Evolutionary conservation across 2,797 vertebrate species (phyloP).

Genomic region (Mastacembelus armatus): DNA sequence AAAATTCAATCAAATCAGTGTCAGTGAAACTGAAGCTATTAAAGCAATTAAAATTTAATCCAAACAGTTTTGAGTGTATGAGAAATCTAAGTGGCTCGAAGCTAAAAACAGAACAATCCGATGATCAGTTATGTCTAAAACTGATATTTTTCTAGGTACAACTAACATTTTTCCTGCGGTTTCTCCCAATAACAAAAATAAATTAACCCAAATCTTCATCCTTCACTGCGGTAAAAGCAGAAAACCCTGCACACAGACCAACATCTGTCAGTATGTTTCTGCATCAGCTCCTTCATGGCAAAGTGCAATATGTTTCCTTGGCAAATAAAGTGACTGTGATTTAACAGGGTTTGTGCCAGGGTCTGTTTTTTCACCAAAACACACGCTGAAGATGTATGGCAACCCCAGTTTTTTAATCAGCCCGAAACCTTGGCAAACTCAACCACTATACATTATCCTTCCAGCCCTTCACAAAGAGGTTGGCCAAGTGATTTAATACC

Average conservation of each 20-base stretch:
- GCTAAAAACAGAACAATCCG: too few relatives aligned
- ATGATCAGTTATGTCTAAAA: too few relatives aligned
- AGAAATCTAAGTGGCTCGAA: too few relatives aligned
- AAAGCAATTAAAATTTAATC: too few relatives aligned
- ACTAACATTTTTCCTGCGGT: too few relatives aligned
- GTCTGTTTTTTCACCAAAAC: constrained; percentile 14
- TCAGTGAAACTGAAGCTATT: too few relatives aligned
- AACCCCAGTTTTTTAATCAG: constrained; percentile 45
- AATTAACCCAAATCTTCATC: too few relatives aligned
- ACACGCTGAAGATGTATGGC: constrained; percentile 25
- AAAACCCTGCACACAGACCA: not conserved
- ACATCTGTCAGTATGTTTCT: not conserved
- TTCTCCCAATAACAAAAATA: too few relatives aligned
- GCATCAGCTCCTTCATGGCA: not conserved
- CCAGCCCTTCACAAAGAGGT: constrained; percentile 40
- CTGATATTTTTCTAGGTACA: too few relatives aligned
- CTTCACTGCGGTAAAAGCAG: too few relatives aligned
- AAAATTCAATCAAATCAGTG: too few relatives aligned
- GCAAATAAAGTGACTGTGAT: constrained; percentile 10
- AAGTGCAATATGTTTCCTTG: not conserved
- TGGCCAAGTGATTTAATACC: constrained; percentile 44
- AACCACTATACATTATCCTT: constrained; percentile 34
- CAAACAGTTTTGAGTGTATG: too few relatives aligned
- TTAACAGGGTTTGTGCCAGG: constrained; percentile 21
- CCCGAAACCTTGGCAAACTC: constrained; percentile 32